Evolutionary conservation across 2,888 invertebrate species (phyloP).

Genomic region (Lasioglossum lativentre): DNA sequence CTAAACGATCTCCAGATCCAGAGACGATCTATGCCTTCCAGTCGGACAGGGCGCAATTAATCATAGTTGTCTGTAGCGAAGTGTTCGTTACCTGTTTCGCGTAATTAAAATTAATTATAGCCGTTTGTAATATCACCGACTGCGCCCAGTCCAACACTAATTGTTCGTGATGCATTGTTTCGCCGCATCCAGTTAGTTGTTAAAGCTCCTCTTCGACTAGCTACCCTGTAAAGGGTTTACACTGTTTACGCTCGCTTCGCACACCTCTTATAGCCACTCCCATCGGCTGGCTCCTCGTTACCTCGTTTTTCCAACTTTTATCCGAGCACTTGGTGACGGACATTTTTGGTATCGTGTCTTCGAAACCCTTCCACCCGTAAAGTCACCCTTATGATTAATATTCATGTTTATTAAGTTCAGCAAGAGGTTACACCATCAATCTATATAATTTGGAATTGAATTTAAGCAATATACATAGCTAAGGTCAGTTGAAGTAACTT

Average conservation of each 20-base stretch:
- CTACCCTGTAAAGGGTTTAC: conserved; percentile 30
- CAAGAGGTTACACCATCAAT: no score
- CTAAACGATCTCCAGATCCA: conserved; percentile 29
- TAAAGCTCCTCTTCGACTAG: conserved; percentile 51
- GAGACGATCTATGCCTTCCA: conserved; percentile 32
- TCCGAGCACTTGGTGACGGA: conserved; percentile 31
- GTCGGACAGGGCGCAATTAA: conserved; percentile 64
- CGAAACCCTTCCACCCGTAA: neutral
- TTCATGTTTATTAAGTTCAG: no score
- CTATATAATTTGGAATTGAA: no score
- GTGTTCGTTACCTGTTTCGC: conserved; percentile 67
- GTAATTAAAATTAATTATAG: conserved; percentile 74
- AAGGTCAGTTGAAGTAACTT: no score
- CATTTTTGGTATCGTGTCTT: conserved; percentile 49
- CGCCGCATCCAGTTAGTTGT: conserved; percentile 65
- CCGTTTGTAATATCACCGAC: conserved; percentile 65
- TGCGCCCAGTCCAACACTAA: conserved; percentile 61
- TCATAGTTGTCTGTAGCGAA: conserved; percentile 63
- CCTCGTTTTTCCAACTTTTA: conserved; percentile 30
- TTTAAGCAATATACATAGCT: no score
- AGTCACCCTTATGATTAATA: neutral
- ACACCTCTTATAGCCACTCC: neutral
- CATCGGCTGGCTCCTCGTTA: neutral
- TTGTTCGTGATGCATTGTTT: conserved; percentile 69
- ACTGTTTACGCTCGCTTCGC: neutral